These are phyloP conservation scores for Acropora yongei DNA, from an alignment of 64 coral and sea anemone species.

Conservation along the genomic window DNA sequence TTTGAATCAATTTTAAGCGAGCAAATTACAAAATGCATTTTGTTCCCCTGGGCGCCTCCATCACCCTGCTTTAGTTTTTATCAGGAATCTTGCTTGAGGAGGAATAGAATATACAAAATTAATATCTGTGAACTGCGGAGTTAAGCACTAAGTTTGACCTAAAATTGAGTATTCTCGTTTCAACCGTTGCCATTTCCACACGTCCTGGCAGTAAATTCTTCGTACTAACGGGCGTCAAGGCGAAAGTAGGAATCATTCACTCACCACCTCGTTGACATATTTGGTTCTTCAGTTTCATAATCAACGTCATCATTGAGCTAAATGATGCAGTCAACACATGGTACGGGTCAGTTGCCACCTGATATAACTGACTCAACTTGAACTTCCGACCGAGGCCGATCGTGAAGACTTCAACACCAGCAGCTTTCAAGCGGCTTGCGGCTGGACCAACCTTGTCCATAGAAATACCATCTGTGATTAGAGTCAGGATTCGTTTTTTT, in stretches of 20 bases:
- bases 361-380: neutral
- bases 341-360: constrained; percentile 58
- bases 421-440: constrained; percentile 22
- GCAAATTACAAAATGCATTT: neutral
- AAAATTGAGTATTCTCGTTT: no score
- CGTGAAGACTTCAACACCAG: constrained; percentile 58
- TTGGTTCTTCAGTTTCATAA: constrained; percentile 19
- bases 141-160: no score
- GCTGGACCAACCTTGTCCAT: constrained; percentile 44
- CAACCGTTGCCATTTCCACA: no score
- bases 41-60: neutral
- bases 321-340: constrained; percentile 59
- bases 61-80: no score
- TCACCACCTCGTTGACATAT: constrained; percentile 13
- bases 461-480: constrained; percentile 69
- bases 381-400: constrained; percentile 45
- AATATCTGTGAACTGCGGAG: no score
- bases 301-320: constrained; percentile 31
- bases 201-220: no score
- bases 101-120: no score
- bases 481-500: constrained; percentile 44
- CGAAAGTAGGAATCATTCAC: neutral
- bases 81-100: no score
- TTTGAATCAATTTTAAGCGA: neutral
- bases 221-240: neutral